phyloP scores from a whole-genome alignment of 2,113 vertebrate species.

The Vulpes lagopus region DNA sequence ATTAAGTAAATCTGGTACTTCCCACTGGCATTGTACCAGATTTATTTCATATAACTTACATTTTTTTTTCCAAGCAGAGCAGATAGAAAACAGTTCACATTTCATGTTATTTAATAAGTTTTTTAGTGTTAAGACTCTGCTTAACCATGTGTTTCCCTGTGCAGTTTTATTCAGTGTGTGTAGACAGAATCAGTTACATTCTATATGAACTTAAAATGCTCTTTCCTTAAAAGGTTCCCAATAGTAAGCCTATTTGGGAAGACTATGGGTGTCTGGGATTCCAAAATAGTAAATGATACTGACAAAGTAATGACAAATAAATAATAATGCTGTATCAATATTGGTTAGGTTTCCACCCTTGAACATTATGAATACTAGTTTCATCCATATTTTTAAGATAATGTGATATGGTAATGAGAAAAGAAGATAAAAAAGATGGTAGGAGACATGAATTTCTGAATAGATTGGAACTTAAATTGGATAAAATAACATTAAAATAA shows the following conservation, averaged over 20 bases:
- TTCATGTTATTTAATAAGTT: background rate
- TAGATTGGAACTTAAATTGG: background rate
- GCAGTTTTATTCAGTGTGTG: background rate
- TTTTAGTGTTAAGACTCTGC: background rate
- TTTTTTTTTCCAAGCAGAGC: background rate
- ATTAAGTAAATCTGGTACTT: constrained; percentile 10
- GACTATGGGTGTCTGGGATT: background rate
- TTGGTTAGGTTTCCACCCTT: background rate
- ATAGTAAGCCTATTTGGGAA: background rate
- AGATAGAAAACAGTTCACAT: background rate
- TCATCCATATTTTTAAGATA: background rate
- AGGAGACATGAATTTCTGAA: background rate
- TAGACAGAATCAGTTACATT: background rate
- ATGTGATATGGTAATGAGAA: background rate
- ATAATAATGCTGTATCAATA: background rate
- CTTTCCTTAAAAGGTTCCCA: background rate
- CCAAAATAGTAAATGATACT: background rate
- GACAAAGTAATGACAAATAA: background rate
- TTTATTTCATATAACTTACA: background rate
- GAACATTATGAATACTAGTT: background rate
- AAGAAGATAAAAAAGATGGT: background rate
- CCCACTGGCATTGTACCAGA: constrained; percentile 5
- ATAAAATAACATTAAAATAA: constrained; percentile 25
- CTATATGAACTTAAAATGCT: background rate
- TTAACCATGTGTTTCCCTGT: background rate